Percentiles rank a stretch among this genome's conserved stretches.
Evolutionary conservation across 1,140 invertebrate genomes (phyloP).

Genomic region (Helicoverpa zea): DNA sequence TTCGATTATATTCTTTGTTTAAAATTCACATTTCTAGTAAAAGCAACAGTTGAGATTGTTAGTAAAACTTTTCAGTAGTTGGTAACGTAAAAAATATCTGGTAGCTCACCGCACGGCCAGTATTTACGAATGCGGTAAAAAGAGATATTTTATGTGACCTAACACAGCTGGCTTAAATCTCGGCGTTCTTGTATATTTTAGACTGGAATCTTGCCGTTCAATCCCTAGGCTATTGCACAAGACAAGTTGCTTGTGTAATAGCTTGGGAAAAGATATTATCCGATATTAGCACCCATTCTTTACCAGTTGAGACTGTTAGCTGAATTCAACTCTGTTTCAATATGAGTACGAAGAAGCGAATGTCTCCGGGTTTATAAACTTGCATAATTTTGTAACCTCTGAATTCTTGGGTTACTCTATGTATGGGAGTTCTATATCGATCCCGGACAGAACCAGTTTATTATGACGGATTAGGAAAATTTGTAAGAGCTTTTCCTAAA

Average conservation of each 20-base stretch:
- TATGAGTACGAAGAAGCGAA: not conserved
- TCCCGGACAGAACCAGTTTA: too few relatives aligned
- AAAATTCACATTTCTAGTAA: not conserved
- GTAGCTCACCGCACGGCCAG: not conserved
- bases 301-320: not conserved
- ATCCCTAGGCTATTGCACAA: conserved; percentile 37
- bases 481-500: too few relatives aligned
- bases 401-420: too few relatives aligned
- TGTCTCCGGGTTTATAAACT: not conserved
- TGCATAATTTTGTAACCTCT: too few relatives aligned
- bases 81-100: not conserved
- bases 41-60: not conserved
- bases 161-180: conserved; percentile 34
- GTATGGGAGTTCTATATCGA: too few relatives aligned
- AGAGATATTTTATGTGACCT: conserved; percentile 37
- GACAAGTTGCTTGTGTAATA: conserved; percentile 37
- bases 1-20: too few relatives aligned
- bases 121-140: conserved; percentile 42
- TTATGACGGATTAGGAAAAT: too few relatives aligned
- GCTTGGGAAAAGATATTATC: conserved; percentile 43
- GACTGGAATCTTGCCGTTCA: conserved; percentile 23
- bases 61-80: not conserved
- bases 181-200: conserved; percentile 36
- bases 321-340: not conserved
- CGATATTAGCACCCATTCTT: conserved; percentile 38